These are phyloP conservation scores for Hypsibius dujardini DNA, from an alignment of 1,140 invertebrate genomes.

Conservation along the genomic window DNA sequence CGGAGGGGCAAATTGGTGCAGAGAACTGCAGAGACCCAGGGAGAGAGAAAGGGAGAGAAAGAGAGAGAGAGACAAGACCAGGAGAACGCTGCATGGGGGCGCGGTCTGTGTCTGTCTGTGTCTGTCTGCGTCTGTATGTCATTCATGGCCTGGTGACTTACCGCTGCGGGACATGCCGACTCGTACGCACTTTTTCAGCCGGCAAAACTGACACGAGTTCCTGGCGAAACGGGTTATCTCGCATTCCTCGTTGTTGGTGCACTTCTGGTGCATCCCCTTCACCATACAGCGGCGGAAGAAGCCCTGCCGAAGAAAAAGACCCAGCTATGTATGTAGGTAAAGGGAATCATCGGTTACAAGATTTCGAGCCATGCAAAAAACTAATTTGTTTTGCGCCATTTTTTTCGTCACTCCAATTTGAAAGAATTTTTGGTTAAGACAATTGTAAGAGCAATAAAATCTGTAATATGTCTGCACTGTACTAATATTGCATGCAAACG, in stretches of 20 bases:
- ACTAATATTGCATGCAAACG: too few species aligned
- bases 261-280: constrained; percentile 35
- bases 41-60: neutral
- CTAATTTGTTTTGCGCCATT: too few species aligned
- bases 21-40: neutral
- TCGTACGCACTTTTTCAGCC: constrained; percentile 35
- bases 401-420: too few species aligned
- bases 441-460: too few species aligned
- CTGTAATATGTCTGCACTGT: too few species aligned
- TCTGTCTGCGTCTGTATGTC: neutral
- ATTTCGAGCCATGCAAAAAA: too few species aligned
- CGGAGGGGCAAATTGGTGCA: neutral
- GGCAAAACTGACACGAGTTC: constrained; percentile 36
- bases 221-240: constrained; percentile 35
- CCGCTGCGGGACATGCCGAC: constrained; percentile 36
- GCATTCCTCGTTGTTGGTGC: constrained; percentile 35
- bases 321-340: too few species aligned
- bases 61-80: too few species aligned
- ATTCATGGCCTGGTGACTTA: constrained; percentile 23
- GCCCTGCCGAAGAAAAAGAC: constrained; percentile 25
- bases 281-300: constrained; percentile 36
- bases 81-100: too few species aligned
- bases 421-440: too few species aligned
- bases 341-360: too few species aligned
- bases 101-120: too few species aligned